Conservation (phyloP, 2,797 vertebrate species). For the Gymnothorax reevesii region DNA sequence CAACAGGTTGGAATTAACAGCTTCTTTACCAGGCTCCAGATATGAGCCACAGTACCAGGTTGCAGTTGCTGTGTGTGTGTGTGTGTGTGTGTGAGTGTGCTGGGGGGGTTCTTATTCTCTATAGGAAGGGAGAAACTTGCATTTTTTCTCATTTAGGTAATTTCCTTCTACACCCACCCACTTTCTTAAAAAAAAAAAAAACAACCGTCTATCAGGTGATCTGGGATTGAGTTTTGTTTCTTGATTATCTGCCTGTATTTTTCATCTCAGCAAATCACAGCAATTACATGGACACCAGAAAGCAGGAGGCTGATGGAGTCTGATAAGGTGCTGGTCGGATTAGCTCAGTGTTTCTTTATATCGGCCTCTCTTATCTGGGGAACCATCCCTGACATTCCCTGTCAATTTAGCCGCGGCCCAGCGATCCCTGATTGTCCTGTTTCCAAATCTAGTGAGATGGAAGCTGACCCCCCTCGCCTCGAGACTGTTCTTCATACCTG, state of each 20-base stretch:
- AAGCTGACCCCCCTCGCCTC: neutral
- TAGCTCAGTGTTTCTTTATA: slow-evolving; percentile 72
- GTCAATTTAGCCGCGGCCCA: slow-evolving; percentile 66
- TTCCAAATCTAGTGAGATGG: slow-evolving; percentile 48
- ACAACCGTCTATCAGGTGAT: slow-evolving; percentile 67
- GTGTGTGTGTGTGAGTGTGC: slow-evolving; percentile 11
- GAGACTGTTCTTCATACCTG: neutral
- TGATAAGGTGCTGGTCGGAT: slow-evolving; percentile 66
- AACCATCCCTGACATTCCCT: slow-evolving; percentile 77
- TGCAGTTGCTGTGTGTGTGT: slow-evolving; percentile 39
- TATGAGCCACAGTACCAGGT: slow-evolving; percentile 69
- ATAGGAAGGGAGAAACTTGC: slow-evolving; percentile 48
- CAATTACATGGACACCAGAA: slow-evolving; percentile 80
- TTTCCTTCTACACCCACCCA: slow-evolving; percentile 50
- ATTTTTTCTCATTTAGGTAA: slow-evolving; percentile 74
- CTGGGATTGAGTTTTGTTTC: slow-evolving; percentile 68
- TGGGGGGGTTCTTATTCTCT: no score
- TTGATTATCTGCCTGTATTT: slow-evolving; percentile 78
- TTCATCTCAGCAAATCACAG: slow-evolving; percentile 85
- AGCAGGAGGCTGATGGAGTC: slow-evolving; percentile 75
- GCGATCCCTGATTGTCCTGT: slow-evolving; percentile 54
- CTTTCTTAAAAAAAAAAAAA: slow-evolving; percentile 46
- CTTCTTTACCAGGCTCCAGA: slow-evolving; percentile 69
- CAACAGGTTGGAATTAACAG: slow-evolving; percentile 72
- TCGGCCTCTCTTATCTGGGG: slow-evolving; percentile 82